Evolutionary conservation across 2,797 vertebrate species (phyloP).

Genomic region (Buphagus erythrorhynchus): DNA sequence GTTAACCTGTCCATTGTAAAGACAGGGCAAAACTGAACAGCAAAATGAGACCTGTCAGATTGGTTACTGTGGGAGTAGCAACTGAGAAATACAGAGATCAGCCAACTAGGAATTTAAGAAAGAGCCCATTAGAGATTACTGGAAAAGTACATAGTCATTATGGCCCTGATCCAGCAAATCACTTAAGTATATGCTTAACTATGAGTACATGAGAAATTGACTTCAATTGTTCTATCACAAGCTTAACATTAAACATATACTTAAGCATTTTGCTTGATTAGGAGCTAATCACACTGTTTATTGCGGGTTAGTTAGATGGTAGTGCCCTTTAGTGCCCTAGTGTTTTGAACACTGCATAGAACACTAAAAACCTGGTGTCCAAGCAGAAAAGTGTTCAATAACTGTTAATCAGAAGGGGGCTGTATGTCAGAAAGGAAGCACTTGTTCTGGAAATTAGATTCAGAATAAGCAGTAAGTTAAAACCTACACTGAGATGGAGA

Average conservation of each 20-base stretch:
- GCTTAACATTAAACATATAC: constrained; percentile 3
- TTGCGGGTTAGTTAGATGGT: constrained; percentile 13
- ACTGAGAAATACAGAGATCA: background rate
- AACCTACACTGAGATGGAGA: background rate
- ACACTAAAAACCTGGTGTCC: background rate
- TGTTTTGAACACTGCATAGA: background rate
- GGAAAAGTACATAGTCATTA: constrained; percentile 49
- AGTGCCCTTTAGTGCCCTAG: background rate
- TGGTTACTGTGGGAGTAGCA: background rate
- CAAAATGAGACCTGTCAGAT: background rate
- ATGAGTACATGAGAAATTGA: constrained; percentile 34
- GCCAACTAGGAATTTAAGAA: constrained; percentile 4
- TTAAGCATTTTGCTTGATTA: constrained; percentile 36
- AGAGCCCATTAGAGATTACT: constrained; percentile 31
- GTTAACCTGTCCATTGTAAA: background rate
- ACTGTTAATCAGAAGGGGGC: background rate
- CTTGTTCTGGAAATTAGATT: background rate
- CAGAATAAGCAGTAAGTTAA: background rate
- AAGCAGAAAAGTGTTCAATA: background rate
- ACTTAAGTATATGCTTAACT: constrained; percentile 51
- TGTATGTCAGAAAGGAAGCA: background rate
- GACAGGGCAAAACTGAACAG: background rate
- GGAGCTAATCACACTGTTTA: constrained; percentile 50
- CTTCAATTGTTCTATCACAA: constrained; percentile 38
- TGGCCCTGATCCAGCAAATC: constrained; percentile 61